Evolutionary conservation across 2,113 vertebrate species (phyloP).

Genomic region (Etheostoma spectabile): DNA sequence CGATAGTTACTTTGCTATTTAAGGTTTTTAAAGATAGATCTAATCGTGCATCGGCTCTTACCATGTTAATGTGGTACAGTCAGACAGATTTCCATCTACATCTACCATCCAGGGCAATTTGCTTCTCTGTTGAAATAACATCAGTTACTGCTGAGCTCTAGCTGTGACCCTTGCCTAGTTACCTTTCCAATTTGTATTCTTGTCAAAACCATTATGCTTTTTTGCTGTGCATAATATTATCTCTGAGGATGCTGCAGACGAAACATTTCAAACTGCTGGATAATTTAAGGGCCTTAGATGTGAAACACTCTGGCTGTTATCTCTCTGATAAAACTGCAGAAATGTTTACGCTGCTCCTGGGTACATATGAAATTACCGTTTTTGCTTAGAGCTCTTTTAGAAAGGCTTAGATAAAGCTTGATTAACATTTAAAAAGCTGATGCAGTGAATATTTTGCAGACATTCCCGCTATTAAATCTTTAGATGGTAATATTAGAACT

Average conservation of each 20-base stretch:
- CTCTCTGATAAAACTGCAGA: conserved; percentile 16
- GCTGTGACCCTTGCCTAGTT: conserved; percentile 53
- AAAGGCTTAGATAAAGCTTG: conserved; percentile 34
- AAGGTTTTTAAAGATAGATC: conserved; percentile 26
- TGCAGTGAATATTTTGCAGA: not conserved
- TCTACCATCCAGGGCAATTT: conserved; percentile 51
- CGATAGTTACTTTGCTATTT: conserved; percentile 36
- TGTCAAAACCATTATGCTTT: conserved; percentile 33
- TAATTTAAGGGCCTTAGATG: conserved; percentile 6
- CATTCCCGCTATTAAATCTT: no score
- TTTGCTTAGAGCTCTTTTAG: conserved; percentile 11
- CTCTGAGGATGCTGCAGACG: conserved; percentile 30
- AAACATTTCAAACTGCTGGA: conserved; percentile 31
- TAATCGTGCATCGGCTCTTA: conserved; percentile 45
- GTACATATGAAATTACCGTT: conserved; percentile 5
- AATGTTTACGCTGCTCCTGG: conserved; percentile 10
- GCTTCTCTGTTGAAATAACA: conserved; percentile 47
- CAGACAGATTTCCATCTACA: conserved; percentile 49
- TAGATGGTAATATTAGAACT: no score
- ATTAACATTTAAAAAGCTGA: conserved; percentile 51
- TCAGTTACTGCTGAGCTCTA: conserved; percentile 22
- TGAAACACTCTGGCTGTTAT: conserved; percentile 31
- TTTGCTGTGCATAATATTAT: conserved; percentile 31
- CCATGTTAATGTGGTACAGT: conserved; percentile 24
- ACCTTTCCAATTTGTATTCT: conserved; percentile 47